Evolutionary conservation across 2,797 vertebrate genomes (phyloP).

Genomic region (Triplophysa yarkandensis): DNA sequence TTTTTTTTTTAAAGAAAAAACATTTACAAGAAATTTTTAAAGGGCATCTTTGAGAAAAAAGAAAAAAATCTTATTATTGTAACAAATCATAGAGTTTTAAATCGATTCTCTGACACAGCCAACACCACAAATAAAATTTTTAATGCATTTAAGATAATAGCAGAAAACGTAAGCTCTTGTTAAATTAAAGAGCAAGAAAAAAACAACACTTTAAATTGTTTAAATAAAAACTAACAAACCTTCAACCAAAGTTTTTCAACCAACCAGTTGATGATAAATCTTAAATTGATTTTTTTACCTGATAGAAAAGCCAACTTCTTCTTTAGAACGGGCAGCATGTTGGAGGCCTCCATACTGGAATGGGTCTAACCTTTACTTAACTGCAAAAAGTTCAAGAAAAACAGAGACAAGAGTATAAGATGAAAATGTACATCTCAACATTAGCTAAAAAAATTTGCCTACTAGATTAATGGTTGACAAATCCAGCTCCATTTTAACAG

Average conservation of each 20-base stretch:
- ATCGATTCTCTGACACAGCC: not conserved
- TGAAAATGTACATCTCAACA: not conserved
- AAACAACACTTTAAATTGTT: not conserved
- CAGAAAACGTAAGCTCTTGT: too few relatives aligned
- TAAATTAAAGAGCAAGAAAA: not conserved
- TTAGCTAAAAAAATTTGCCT: not conserved
- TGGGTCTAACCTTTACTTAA: conserved; percentile 23
- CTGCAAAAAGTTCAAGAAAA: conserved; percentile 33
- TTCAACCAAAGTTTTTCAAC: conserved; percentile 5
- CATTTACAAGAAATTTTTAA: not conserved
- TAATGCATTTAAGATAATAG: not conserved
- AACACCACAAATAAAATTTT: not conserved
- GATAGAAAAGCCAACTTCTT: conserved; percentile 97
- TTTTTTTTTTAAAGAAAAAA: not conserved
- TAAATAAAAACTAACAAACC: not conserved
- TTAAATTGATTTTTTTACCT: conserved; percentile 73
- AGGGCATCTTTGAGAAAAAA: not conserved
- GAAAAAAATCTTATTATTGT: not conserved
- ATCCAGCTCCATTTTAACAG: too few relatives aligned
- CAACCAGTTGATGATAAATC: not conserved
- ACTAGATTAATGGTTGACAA: too few relatives aligned
- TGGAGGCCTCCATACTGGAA: conserved; percentile 87
- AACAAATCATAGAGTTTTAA: not conserved
- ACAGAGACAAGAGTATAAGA: not conserved
- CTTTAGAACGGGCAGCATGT: conserved; percentile 90